Conservation (phyloP, 2,888 invertebrate genomes). For the Euspilapteryx auroguttella region DNA sequence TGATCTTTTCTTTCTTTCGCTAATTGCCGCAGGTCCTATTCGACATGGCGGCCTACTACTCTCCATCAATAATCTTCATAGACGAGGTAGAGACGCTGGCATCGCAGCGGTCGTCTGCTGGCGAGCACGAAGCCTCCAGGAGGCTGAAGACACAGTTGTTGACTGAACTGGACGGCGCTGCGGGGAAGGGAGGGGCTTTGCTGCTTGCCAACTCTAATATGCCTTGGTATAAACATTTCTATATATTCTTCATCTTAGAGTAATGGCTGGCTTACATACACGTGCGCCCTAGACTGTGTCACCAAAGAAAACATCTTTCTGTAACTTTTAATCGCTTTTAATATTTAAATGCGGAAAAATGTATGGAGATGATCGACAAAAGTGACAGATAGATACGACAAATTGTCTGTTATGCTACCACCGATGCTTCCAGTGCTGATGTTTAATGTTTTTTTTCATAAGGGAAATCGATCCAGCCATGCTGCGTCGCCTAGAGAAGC, state of each 20-base stretch:
- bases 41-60: conserved; percentile 80
- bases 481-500: conserved; percentile 84
- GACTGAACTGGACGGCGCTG: conserved; percentile 82
- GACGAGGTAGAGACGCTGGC: conserved; percentile 91
- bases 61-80: conserved; percentile 90
- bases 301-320: no score
- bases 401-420: no score
- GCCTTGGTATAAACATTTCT: no score
- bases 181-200: conserved; percentile 68
- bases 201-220: conserved; percentile 87
- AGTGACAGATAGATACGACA: no score
- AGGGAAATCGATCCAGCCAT: conserved; percentile 90
- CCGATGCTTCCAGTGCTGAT: no score
- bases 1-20: no score
- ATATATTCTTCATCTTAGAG: not conserved
- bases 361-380: no score
- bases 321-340: no score
- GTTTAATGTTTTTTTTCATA: conserved; percentile 9
- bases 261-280: no score
- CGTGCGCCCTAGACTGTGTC: no score
- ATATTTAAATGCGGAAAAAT: no score
- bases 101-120: conserved; percentile 62
- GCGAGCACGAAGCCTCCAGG: conserved; percentile 84
- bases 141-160: conserved; percentile 88
- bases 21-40: conserved; percentile 87